Conservation (phyloP, 2,113 vertebrate genomes). For the Archocentrus centrarchus region DNA sequence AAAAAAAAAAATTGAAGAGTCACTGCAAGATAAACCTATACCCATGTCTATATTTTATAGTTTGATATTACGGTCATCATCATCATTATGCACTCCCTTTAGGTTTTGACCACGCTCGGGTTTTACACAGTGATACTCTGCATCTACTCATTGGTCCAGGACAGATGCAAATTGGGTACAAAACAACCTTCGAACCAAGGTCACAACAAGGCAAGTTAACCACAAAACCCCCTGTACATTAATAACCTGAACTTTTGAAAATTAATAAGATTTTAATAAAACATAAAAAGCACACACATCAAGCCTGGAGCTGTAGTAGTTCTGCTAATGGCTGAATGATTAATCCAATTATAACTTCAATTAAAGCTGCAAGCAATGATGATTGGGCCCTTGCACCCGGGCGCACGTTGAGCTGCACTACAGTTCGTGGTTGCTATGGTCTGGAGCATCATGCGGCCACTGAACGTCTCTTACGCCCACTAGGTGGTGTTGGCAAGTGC, state of each 20-base stretch:
- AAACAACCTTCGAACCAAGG: slow-evolving; percentile 7
- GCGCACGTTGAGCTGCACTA: too few relatives aligned
- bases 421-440: too few relatives aligned
- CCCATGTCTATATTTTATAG: background rate
- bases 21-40: background rate
- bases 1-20: background rate
- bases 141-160: background rate
- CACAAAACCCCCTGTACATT: background rate
- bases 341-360: background rate
- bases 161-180: background rate
- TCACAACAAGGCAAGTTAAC: background rate
- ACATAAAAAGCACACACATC: background rate
- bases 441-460: too few relatives aligned
- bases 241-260: slow-evolving; percentile 1
- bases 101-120: background rate
- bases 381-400: too few relatives aligned
- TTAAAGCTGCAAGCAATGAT: background rate
- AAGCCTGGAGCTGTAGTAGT: background rate
- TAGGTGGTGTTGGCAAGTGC: too few relatives aligned
- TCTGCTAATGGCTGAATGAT: background rate
- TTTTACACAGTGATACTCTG: background rate
- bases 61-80: background rate
- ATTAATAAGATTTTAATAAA: background rate
- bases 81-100: background rate
- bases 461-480: too few relatives aligned